A percentile compares a stretch with the other conserved stretches of the same genome.
Conservation (phyloP, 2,113 vertebrate species). For the Todiramphus saurophagus region DNA sequence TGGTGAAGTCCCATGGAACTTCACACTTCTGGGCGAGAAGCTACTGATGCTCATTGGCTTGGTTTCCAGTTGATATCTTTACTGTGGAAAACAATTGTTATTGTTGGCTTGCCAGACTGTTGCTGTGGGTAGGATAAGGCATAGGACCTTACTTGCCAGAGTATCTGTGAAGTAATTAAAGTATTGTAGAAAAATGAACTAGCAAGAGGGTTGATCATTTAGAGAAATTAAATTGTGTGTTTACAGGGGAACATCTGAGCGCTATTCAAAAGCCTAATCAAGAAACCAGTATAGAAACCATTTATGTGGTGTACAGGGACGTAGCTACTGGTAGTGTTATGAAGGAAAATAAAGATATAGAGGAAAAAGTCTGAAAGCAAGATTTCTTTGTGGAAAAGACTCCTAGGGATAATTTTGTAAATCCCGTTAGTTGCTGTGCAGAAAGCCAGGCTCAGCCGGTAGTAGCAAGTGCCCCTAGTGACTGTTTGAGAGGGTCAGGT, state of each 20-base stretch:
- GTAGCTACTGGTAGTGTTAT: not conserved
- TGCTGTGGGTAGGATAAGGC: not conserved
- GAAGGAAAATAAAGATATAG: not conserved
- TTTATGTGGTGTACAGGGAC: not conserved
- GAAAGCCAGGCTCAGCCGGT: not conserved
- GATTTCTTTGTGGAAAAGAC: not conserved
- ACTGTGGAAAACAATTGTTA: not conserved
- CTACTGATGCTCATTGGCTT: not conserved
- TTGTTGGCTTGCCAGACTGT: not conserved
- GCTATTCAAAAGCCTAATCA: not conserved
- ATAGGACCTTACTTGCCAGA: not conserved
- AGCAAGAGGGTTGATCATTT: not conserved
- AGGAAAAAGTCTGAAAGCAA: not conserved
- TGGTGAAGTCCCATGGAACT: not conserved
- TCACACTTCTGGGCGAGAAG: not conserved
- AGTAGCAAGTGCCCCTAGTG: not conserved
- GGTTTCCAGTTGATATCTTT: not conserved
- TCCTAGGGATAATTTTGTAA: not conserved
- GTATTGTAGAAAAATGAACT: not conserved
- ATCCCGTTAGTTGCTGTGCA: not conserved
- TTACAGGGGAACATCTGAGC: not conserved
- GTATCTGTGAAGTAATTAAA: not conserved
- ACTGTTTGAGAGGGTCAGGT: not conserved
- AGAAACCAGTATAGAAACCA: not conserved
- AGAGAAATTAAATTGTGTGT: not conserved